These are phyloP conservation scores for Geopemphigus sp. DNA, from an alignment of 1,140 invertebrate species.

Conservation along the genomic window DNA sequence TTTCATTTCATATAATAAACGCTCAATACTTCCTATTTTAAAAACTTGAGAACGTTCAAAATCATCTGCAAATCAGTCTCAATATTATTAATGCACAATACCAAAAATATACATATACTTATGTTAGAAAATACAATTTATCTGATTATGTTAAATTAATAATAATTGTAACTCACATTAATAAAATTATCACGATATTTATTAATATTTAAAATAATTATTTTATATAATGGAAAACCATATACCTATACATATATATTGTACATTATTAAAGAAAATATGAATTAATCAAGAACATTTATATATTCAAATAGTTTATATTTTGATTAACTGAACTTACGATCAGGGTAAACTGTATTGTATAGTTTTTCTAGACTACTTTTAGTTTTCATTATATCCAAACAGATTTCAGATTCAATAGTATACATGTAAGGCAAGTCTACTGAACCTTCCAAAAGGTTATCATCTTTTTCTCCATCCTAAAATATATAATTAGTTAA, in stretches of 20 bases:
- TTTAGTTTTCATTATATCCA: neutral
- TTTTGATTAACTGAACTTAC: neutral
- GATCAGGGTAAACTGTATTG: neutral
- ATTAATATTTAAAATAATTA: too few relatives aligned
- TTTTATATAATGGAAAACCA: neutral
- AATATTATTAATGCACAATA: too few relatives aligned
- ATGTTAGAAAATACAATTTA: too few relatives aligned
- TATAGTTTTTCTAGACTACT: constrained; percentile 10
- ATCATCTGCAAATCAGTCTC: neutral
- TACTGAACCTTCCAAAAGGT: neutral
- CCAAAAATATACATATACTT: too few relatives aligned
- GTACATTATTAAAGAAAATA: too few relatives aligned
- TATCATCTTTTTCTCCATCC: neutral
- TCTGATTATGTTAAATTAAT: too few relatives aligned
- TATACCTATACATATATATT: neutral
- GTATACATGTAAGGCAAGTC: constrained; percentile 17
- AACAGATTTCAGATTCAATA: neutral
- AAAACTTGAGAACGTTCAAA: neutral
- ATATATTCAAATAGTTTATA: too few relatives aligned
- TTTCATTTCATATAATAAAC: neutral
- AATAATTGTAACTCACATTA: too few relatives aligned
- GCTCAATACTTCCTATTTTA: constrained; percentile 3
- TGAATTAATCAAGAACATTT: too few relatives aligned
- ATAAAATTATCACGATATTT: too few relatives aligned
- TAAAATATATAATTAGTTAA: constrained; percentile 1